Conservation (phyloP, 2,888 invertebrate genomes). For the Schrankia costaestrigalis region DNA sequence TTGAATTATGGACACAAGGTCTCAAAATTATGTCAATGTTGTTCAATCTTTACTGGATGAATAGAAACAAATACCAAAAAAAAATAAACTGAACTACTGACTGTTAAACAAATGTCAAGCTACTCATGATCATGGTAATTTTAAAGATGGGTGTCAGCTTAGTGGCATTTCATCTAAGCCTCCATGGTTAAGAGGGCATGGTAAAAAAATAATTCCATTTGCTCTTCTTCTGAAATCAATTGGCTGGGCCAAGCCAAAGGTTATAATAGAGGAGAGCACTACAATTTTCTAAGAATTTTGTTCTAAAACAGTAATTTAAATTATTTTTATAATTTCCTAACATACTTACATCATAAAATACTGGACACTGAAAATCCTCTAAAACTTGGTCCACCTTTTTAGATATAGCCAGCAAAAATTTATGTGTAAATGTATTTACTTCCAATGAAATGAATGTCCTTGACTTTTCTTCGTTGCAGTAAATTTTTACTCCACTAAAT, state of each 20-base stretch:
- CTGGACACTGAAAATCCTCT: slow-evolving; percentile 86
- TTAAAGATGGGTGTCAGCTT: too few relatives aligned
- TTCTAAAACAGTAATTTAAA: background rate
- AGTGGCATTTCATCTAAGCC: too few relatives aligned
- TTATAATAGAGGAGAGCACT: too few relatives aligned
- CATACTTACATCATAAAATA: slow-evolving; percentile 86
- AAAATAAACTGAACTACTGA: too few relatives aligned
- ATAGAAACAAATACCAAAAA: too few relatives aligned
- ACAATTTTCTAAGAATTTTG: background rate
- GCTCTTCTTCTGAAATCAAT: background rate
- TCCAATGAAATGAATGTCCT: slow-evolving; percentile 90
- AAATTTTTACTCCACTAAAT: slow-evolving; percentile 84
- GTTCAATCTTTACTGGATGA: too few relatives aligned
- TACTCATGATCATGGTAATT: too few relatives aligned
- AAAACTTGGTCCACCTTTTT: slow-evolving; percentile 84
- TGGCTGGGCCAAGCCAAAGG: background rate
- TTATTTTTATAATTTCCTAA: background rate
- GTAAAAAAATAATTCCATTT: too few relatives aligned
- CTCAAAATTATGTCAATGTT: too few relatives aligned
- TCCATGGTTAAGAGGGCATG: too few relatives aligned
- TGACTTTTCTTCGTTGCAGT: slow-evolving; percentile 91
- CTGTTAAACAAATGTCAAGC: too few relatives aligned
- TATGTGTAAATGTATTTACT: slow-evolving; percentile 79
- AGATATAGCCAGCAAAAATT: slow-evolving; percentile 80
- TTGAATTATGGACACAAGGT: too few relatives aligned